A percentile compares a stretch with the other conserved stretches of the same genome.
Evolutionary conservation across 2,888 invertebrate species (phyloP).

Genomic region (Oligia fasciuncula): DNA sequence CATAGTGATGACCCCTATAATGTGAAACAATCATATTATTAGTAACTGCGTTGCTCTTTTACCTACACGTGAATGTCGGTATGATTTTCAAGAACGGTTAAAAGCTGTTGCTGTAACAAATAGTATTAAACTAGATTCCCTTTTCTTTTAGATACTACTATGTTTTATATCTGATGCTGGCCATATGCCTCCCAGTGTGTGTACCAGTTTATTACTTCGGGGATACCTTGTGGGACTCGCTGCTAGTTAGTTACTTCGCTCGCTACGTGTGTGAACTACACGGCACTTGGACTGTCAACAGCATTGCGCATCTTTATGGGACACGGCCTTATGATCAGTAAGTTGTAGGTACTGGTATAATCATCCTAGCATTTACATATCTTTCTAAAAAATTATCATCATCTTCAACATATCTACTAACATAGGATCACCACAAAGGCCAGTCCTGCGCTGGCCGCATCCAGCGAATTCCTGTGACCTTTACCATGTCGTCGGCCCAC

Average conservation of each 20-base stretch:
- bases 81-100: not conserved
- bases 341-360: conserved; percentile 66
- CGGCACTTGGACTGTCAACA: conserved; percentile 95
- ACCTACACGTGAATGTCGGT: not conserved
- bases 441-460: not conserved
- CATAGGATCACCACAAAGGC: not conserved
- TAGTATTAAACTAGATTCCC: not conserved
- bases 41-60: not conserved
- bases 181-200: conserved; percentile 90
- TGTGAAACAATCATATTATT: not conserved
- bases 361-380: no score
- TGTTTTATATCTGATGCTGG: conserved; percentile 89
- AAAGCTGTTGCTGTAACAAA: not conserved
- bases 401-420: not conserved
- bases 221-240: conserved; percentile 91
- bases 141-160: conserved; percentile 87
- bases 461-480: not conserved
- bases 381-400: not conserved
- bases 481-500: no score
- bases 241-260: conserved; percentile 91
- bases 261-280: conserved; percentile 92
- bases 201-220: conserved; percentile 93
- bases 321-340: conserved; percentile 94
- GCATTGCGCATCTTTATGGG: conserved; percentile 94
- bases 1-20: no score